These are phyloP conservation scores for Eurytemora carolleeae DNA, from an alignment of 1,140 invertebrate species.

Conservation along the genomic window DNA sequence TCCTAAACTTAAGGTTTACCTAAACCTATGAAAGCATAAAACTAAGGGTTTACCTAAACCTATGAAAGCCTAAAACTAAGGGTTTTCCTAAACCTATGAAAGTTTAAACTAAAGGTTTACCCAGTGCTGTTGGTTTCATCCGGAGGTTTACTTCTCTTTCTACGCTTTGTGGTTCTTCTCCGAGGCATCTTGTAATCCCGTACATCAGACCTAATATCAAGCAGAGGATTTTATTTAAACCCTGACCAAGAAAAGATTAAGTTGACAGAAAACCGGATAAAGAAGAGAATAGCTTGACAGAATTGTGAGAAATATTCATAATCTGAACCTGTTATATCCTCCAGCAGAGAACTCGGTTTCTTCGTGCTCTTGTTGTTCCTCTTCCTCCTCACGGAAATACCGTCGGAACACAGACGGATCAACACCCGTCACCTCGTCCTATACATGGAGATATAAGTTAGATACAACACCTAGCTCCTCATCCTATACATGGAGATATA, in stretches of 20 bases:
- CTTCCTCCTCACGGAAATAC: conserved; percentile 3
- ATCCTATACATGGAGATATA: too few relatives aligned
- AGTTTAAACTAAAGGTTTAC: too few relatives aligned
- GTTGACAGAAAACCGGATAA: neutral
- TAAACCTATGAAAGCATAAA: too few relatives aligned
- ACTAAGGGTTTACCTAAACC: too few relatives aligned
- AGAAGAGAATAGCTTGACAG: neutral
- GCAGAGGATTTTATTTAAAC: neutral
- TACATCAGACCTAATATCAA: conserved; percentile 8
- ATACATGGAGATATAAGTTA: too few relatives aligned
- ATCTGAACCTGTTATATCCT: neutral
- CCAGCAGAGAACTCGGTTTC: conserved; percentile 16
- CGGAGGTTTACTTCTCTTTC: conserved; percentile 2
- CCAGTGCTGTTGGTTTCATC: too few relatives aligned
- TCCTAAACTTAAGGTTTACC: too few relatives aligned
- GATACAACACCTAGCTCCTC: conserved; percentile 45
- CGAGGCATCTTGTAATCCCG: conserved; percentile 15
- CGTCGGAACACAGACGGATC: conserved; percentile 16
- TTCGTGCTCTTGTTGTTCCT: conserved; percentile 27
- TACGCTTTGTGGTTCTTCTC: conserved; percentile 7
- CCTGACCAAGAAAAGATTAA: neutral
- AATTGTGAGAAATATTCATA: neutral
- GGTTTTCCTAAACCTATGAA: too few relatives aligned
- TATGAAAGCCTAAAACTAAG: too few relatives aligned
- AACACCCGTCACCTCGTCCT: conserved; percentile 49